These are phyloP conservation scores for Amphiprion ocellaris DNA, from an alignment of 2,113 vertebrate genomes.

Conservation along the genomic window DNA sequence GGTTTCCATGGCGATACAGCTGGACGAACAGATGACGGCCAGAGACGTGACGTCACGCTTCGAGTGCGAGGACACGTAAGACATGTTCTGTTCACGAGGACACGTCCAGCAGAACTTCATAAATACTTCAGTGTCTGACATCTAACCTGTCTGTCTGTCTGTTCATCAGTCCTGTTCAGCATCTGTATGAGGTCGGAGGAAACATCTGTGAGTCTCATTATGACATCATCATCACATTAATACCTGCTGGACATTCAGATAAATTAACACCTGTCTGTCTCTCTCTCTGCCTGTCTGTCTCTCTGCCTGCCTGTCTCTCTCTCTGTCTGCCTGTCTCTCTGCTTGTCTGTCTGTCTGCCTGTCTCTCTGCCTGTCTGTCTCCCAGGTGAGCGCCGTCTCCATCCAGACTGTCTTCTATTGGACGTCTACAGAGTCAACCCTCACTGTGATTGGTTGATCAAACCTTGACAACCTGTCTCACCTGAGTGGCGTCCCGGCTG, in stretches of 20 bases:
- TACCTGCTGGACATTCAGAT: background rate
- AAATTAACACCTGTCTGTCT: background rate
- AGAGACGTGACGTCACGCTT: constrained; percentile 92
- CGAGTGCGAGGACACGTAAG: constrained; percentile 89
- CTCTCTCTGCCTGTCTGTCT: constrained; percentile 13
- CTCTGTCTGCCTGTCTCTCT: background rate
- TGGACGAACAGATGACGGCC: constrained; percentile 90
- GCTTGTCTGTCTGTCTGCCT: background rate
- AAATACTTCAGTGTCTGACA: background rate
- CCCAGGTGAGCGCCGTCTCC: constrained; percentile 93
- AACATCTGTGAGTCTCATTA: constrained; percentile 72
- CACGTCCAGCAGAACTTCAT: too few species aligned
- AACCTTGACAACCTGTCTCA: constrained; percentile 77
- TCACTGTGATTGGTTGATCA: constrained; percentile 95
- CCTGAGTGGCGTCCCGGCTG: background rate
- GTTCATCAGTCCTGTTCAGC: constrained; percentile 40
- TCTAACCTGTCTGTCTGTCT: background rate
- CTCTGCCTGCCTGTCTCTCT: constrained; percentile 1
- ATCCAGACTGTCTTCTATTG: constrained; percentile 90
- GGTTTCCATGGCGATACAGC: constrained; percentile 96
- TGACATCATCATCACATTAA: background rate
- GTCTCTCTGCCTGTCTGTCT: constrained; percentile 33
- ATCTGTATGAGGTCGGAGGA: constrained; percentile 74
- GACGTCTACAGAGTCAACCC: constrained; percentile 94
- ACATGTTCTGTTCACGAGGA: background rate